Conservation (phyloP, 2,888 invertebrate species). For the Ectropis crepuscularia region DNA sequence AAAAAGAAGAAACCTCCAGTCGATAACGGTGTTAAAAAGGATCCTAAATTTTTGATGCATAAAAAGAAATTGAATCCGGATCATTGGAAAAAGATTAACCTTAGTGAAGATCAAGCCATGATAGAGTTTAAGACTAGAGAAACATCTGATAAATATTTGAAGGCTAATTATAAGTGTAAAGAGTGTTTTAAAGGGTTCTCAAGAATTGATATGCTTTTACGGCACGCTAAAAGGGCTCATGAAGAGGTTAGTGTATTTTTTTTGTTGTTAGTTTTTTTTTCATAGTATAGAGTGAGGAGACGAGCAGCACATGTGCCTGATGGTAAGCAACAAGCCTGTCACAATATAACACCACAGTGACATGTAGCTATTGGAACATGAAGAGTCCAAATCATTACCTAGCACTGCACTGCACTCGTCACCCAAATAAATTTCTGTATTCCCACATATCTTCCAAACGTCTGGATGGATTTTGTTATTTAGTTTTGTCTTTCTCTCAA, state of each 20-base stretch:
- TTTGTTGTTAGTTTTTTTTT: no score
- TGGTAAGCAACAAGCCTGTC: no score
- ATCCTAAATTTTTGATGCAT: slow-evolving; percentile 34
- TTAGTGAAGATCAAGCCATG: slow-evolving; percentile 68
- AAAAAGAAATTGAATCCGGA: slow-evolving; percentile 56
- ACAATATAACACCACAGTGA: no score
- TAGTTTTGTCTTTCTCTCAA: no score
- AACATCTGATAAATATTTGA: slow-evolving; percentile 57
- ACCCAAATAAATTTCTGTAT: no score
- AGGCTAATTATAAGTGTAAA: slow-evolving; percentile 62
- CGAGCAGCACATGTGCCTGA: no score
- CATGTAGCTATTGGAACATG: no score
- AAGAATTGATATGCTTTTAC: slow-evolving; percentile 64
- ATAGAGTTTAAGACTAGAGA: slow-evolving; percentile 60
- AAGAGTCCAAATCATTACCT: no score
- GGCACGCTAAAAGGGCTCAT: slow-evolving; percentile 66
- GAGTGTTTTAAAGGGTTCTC: slow-evolving; percentile 72
- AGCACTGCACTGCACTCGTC: no score
- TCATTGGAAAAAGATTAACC: slow-evolving; percentile 62
- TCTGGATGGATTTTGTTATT: no score
- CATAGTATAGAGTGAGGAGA: no score
- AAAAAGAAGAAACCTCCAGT: slow-evolving; percentile 25
- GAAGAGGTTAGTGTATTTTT: slow-evolving; percentile 32
- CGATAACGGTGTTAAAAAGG: slow-evolving; percentile 27
- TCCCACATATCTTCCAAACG: no score